These are phyloP conservation scores for Caenorhabditis wallacei DNA, from an alignment of 2,888 invertebrate species.

Conservation along the genomic window DNA sequence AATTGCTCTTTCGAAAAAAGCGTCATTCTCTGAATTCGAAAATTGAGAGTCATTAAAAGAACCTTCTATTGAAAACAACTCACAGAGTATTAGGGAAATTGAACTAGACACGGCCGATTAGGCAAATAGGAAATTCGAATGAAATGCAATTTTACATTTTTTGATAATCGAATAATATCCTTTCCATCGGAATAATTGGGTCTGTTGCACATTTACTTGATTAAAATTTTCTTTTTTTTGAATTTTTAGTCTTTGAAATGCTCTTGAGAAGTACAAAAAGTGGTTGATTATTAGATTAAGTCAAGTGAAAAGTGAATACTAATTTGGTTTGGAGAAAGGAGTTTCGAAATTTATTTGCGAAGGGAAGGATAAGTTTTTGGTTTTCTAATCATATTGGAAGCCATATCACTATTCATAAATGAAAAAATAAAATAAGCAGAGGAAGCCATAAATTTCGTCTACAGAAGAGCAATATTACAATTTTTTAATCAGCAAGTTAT, in stretches of 20 bases:
- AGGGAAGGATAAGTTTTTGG: no score
- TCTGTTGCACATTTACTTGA: no score
- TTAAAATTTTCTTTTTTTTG: neutral
- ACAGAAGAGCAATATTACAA: neutral
- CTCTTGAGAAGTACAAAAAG: no score
- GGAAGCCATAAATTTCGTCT: neutral
- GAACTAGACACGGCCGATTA: neutral
- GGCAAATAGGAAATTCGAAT: slow-evolving; percentile 11
- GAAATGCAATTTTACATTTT: neutral
- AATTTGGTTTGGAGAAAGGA: no score
- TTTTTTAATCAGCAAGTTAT: neutral
- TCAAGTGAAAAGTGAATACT: no score
- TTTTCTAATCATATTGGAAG: no score
- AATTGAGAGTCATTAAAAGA: neutral
- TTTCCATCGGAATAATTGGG: no score
- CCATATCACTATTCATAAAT: no score
- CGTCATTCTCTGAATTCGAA: neutral
- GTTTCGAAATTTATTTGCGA: no score
- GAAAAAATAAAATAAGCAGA: no score
- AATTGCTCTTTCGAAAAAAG: neutral
- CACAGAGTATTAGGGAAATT: slow-evolving; percentile 1
- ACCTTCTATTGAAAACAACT: neutral
- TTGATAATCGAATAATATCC: neutral
- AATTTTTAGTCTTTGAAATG: neutral
- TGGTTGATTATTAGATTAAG: no score